These are phyloP conservation scores for Pomatorhinus ruficollis DNA, from an alignment of 2,113 vertebrate species.

Conservation along the genomic window DNA sequence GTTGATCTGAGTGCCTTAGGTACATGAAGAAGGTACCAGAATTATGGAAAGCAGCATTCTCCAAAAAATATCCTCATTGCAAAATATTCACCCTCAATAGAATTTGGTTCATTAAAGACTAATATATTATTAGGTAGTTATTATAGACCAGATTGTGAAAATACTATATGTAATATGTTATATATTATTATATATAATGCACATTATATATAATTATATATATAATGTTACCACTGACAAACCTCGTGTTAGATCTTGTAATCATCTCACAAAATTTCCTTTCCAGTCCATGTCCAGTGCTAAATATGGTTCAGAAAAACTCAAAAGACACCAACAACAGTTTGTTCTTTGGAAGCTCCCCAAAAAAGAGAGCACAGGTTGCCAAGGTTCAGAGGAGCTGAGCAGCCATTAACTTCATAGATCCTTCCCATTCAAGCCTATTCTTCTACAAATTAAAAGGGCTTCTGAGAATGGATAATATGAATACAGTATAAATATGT, in stretches of 20 bases:
- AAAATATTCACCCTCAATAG: background rate
- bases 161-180: background rate
- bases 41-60: background rate
- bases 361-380: background rate
- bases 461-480: background rate
- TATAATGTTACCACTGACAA: background rate
- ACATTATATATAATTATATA: background rate
- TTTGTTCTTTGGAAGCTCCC: background rate
- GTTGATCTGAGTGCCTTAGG: background rate
- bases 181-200: background rate
- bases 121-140: background rate
- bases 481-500: background rate
- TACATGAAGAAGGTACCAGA: background rate
- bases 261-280: conserved; percentile 36
- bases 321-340: background rate
- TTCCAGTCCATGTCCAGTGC: conserved; percentile 33
- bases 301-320: background rate
- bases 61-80: background rate
- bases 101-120: background rate
- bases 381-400: background rate
- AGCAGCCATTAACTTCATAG: background rate
- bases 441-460: background rate
- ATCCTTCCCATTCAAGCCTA: background rate
- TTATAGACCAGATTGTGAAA: background rate
- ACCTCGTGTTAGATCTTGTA: background rate